Evolutionary conservation across 2,797 vertebrate genomes (phyloP).

Genomic region (Coendou prehensilis): DNA sequence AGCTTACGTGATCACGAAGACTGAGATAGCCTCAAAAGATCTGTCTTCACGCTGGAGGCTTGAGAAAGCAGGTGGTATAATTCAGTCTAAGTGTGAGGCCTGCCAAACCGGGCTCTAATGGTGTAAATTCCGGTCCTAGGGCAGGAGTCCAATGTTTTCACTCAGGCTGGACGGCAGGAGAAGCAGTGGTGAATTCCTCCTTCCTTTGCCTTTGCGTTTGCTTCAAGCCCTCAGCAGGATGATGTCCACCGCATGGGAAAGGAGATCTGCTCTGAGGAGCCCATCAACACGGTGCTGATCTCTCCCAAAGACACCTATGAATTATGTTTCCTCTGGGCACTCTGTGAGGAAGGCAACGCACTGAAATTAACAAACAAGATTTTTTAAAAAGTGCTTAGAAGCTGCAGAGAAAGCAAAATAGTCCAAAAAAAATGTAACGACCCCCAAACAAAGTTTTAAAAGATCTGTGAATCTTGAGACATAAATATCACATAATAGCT

Average conservation of each 20-base stretch:
- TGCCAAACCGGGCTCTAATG: background rate
- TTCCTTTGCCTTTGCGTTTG: background rate
- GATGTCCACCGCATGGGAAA: background rate
- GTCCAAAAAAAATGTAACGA: background rate
- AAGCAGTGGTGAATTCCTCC: background rate
- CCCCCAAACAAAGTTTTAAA: background rate
- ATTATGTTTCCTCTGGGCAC: background rate
- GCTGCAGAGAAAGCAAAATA: background rate
- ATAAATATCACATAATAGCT: background rate
- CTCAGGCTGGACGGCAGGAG: background rate
- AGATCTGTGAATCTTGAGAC: background rate
- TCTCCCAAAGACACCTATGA: background rate
- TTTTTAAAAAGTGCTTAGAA: background rate
- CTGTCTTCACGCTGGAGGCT: background rate
- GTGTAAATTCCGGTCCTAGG: background rate
- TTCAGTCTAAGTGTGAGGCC: background rate
- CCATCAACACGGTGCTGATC: too few species aligned
- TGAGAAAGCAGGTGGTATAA: background rate
- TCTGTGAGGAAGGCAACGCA: background rate
- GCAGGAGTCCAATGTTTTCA: background rate
- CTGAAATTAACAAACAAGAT: background rate
- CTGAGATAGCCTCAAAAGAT: background rate
- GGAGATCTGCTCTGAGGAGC: background rate
- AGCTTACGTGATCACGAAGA: background rate
- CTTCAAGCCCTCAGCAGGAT: background rate